phyloP scores from a whole-genome alignment of 2,113 vertebrate species.

The Urocitellus parryii region DNA sequence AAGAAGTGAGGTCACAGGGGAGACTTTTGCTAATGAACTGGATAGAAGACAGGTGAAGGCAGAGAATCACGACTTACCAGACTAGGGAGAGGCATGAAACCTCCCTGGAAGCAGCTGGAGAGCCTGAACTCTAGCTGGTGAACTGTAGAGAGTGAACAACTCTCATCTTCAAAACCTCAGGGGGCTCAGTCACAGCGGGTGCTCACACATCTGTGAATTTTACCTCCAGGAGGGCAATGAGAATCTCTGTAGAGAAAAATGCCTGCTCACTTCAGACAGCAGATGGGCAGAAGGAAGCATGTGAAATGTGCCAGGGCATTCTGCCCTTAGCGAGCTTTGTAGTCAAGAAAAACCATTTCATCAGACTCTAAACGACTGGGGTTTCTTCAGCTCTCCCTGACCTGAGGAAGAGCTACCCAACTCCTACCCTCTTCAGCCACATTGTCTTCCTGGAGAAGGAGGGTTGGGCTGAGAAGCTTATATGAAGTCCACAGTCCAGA shows the following conservation, averaged over 20 bases:
- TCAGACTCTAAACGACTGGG: background rate
- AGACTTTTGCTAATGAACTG: background rate
- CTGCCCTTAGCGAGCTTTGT: background rate
- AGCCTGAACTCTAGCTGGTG: background rate
- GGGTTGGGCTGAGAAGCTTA: background rate
- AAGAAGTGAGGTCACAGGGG: background rate
- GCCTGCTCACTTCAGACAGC: background rate
- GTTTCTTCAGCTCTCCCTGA: background rate
- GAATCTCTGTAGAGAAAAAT: background rate
- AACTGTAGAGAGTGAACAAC: background rate
- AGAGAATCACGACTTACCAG: background rate
- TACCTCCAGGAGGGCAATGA: background rate
- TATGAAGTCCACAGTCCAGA: background rate
- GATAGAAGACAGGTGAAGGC: background rate
- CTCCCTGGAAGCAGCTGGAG: background rate
- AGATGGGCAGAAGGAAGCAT: background rate
- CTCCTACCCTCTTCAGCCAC: background rate
- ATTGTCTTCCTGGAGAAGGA: background rate
- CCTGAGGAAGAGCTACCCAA: background rate
- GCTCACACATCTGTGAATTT: background rate
- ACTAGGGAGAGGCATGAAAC: background rate
- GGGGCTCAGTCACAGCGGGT: fast-evolving
- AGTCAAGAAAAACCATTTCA: background rate
- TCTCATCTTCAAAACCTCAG: too few species aligned
- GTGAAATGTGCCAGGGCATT: background rate